phyloP scores from a whole-genome alignment of 2,113 vertebrate species.

The Erythrocebus patas region DNA sequence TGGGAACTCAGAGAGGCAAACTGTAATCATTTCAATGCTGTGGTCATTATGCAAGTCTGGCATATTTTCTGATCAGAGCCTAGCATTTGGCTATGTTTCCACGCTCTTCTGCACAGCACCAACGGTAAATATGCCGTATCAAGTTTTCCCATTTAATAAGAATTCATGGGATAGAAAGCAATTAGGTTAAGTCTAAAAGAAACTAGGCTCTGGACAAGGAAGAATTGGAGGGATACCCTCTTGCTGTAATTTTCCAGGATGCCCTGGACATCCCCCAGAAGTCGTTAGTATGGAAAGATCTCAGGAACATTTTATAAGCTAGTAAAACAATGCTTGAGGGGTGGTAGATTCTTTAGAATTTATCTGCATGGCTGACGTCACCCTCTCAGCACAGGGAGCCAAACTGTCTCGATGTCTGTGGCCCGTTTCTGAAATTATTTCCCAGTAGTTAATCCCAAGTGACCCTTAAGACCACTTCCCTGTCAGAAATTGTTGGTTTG shows the following conservation, averaged over 20 bases:
- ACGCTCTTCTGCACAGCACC: background rate
- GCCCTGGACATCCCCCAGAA: slow-evolving; percentile 42
- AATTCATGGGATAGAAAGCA: slow-evolving; percentile 11
- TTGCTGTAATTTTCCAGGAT: slow-evolving; percentile 59
- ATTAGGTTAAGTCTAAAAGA: slow-evolving; percentile 10
- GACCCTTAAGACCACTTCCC: slow-evolving; percentile 19
- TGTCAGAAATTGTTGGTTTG: slow-evolving; percentile 42
- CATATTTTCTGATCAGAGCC: background rate
- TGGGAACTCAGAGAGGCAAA: background rate
- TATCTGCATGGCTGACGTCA: slow-evolving; percentile 67
- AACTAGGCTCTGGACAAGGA: background rate
- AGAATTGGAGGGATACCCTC: background rate
- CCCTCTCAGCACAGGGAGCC: slow-evolving; percentile 31
- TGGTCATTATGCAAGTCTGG: background rate
- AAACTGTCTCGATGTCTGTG: slow-evolving; percentile 52
- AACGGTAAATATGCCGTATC: background rate
- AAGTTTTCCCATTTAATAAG: background rate
- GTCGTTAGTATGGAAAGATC: slow-evolving; percentile 40
- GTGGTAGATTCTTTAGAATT: slow-evolving; percentile 61
- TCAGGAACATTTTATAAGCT: slow-evolving; percentile 62
- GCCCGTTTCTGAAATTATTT: slow-evolving; percentile 39
- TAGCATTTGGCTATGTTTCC: background rate
- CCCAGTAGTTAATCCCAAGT: slow-evolving; percentile 38
- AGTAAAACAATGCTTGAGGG: slow-evolving; percentile 55
- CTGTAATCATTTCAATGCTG: background rate